Evolutionary conservation across 2,888 invertebrate genomes (phyloP).

Genomic region (Tetropium fuscum): DNA sequence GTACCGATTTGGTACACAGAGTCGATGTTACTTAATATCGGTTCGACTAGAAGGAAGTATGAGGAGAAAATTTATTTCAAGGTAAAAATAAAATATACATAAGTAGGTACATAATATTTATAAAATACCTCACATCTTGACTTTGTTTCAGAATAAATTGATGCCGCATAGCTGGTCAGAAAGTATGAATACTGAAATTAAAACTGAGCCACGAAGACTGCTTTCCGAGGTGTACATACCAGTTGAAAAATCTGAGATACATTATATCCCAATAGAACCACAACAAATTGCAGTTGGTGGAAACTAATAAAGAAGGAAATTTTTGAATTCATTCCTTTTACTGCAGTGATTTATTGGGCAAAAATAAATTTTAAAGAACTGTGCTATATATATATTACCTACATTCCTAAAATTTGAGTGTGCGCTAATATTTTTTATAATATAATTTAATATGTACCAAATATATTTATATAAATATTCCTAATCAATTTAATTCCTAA

Average conservation of each 20-base stretch:
- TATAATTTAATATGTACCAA: no score
- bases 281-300: constrained; percentile 46
- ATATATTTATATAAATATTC: no score
- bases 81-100: constrained; percentile 30
- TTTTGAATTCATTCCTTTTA: no score
- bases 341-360: no score
- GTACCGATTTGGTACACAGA: constrained; percentile 62
- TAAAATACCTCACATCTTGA: no score
- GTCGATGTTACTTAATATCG: constrained; percentile 52
- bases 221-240: constrained; percentile 38
- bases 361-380: no score
- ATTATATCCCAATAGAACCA: constrained; percentile 53
- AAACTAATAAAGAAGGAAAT: constrained; percentile 23
- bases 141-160: constrained; percentile 46
- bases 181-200: constrained; percentile 50
- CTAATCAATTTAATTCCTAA: no score
- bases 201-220: constrained; percentile 35
- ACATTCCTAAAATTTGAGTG: no score
- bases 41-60: constrained; percentile 46
- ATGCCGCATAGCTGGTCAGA: constrained; percentile 49
- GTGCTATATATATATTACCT: no score
- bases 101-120: not conserved
- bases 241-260: constrained; percentile 27
- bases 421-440: no score
- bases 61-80: constrained; percentile 50